These are phyloP conservation scores for Drosophila fungiperda DNA, from an alignment of 2,888 invertebrate genomes.

Conservation along the genomic window DNA sequence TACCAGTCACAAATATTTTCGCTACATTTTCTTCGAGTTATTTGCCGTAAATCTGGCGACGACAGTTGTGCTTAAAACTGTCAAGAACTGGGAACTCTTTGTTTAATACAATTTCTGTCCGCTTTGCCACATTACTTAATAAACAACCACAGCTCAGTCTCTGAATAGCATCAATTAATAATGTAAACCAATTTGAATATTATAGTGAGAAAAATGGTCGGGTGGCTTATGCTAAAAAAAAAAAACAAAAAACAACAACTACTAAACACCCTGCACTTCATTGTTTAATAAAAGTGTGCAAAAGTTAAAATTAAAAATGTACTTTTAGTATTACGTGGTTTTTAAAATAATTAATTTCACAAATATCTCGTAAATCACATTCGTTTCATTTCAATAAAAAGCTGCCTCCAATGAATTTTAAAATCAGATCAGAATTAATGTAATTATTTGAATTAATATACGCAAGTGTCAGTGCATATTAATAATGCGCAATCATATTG, in stretches of 20 bases:
- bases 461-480: slow-evolving; percentile 22
- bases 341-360: background rate
- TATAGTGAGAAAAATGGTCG: background rate
- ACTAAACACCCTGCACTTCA: background rate
- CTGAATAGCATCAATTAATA: slow-evolving; percentile 41
- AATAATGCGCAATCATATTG: slow-evolving; percentile 1
- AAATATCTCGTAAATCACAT: background rate
- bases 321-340: background rate
- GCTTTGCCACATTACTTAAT: too few relatives aligned
- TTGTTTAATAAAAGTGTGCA: background rate
- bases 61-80: slow-evolving; percentile 11
- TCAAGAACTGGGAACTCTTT: slow-evolving; percentile 3
- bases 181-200: slow-evolving; percentile 12
- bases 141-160: slow-evolving; percentile 6
- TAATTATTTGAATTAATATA: slow-evolving; percentile 14
- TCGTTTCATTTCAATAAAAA: background rate
- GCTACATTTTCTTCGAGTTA: slow-evolving; percentile 36
- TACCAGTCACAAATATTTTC: slow-evolving; percentile 52
- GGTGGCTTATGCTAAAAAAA: background rate
- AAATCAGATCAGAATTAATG: background rate
- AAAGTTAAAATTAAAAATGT: background rate
- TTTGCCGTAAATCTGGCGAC: slow-evolving; percentile 22
- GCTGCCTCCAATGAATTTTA: background rate
- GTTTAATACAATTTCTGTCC: slow-evolving; percentile 22
- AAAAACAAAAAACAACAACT: background rate